Evolutionary conservation across 1,140 invertebrate genomes (phyloP), one percentile per base, ranked within the genome.

Genomic region (Aphaenogaster floridana): DNA sequence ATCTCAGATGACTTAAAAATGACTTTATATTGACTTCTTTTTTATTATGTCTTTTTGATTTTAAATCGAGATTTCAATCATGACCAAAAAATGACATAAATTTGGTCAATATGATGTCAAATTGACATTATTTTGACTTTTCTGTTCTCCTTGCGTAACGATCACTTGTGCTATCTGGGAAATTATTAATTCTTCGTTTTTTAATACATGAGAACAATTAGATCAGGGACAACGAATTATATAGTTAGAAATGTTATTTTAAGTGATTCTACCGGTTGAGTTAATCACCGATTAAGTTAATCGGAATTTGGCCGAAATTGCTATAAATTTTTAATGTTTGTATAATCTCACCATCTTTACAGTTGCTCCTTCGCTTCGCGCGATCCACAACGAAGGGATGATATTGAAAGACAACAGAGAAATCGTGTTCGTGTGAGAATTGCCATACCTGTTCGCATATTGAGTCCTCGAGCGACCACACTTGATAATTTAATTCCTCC

Each of bases 361-460:
- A 72, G 34, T 66, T 74, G 5, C 61, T 64, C 15, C 57, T 57
- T 78, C 59, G 79, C 42, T 86, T 64, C 13, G 66, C 39, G n/a
- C 1, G n/a, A 39, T 86, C 21, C 39, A 1, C 71, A 64, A 74
- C 21, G 39, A 89, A 34, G 4, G 86, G 87, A 80, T 91, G 91
- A 39, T 79, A 57, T 63, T 86, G 74, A 17, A 94, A 86, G 52
- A 93, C 39, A 39, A 17, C 7, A 28, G 42, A 48, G 64, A 93
- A 92, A 77, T 94, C 63, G 34, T 93, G 90, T 63, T 87, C 50
- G 0, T 17, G 13, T 3, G 90, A 90, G 68, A 94, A 94, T 72
- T 91, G 89, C 93, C 93, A 94, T 5, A 93, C 57, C 72, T 90
- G n/a, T 39, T 92, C 86, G 74, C 89, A 94, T 59, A 88, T 88